Base-by-base conservation (phyloP, 2,797 vertebrate genomes). In the Sebastes paucispinis region DNA sequence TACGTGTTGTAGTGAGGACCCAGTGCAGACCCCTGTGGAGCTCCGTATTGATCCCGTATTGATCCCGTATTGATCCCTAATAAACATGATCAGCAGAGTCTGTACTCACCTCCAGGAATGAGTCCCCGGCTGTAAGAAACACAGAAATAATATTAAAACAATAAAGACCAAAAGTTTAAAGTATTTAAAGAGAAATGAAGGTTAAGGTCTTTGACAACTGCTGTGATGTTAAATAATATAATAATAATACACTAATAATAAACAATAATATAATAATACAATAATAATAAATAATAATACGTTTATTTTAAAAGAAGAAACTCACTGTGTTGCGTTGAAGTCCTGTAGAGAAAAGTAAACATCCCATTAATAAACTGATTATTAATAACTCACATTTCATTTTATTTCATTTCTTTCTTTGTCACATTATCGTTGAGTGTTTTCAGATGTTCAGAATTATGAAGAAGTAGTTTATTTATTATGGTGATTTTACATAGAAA, bases 121-220 rank as follows among this genome's bases (percentile, higher is more conserved):
- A 1, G 34, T 24, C 3, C 34, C 66, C 31, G 88, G 77, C 96
- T 97, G 93, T 13, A 91, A 93, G 69, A 88, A 74, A 91, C 66
- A 76, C 62, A 77, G 76, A 80, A 54, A 67, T 5, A 4, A 71
- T 20, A 71, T 67, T 14, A 76, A 47, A 11, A 20, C 8, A 13
- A n/a, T 32, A 52, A 18, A 50, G 1, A 50, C 47, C 8, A 34
- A 34, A 34, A 36, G 4, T 11, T 11, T 27, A 36, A 36, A 36
- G 36, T 36, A 36, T 32, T 32, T 32, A 32, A 32, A 32, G 31
- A 32, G 8, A 32, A 32, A 32, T 32, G 7, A 32, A 8, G 29
- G 8, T 36, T 36, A 36, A 36, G 36, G 10, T 36, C 36, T 36
- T 11, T 12, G 8, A 32, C 2, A 8, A 7, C 34, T 3, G 22